A percentile compares a stretch with the other conserved stretches of the same genome.
These are phyloP conservation scores for Cynopterus brachyotis DNA, from an alignment of 2,113 vertebrate genomes.

Conservation along the genomic window DNA sequence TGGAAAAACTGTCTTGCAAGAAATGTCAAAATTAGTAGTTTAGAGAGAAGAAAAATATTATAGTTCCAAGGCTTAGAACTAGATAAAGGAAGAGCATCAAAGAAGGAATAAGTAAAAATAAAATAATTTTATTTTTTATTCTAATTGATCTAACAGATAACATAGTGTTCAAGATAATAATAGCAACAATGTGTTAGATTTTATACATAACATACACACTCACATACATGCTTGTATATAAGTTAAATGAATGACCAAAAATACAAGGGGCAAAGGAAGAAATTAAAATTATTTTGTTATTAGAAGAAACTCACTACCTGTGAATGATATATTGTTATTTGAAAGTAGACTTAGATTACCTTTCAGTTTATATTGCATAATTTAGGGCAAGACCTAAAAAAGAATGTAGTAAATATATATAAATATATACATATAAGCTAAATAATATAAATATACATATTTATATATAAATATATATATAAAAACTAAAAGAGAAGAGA, in stretches of 20 bases:
- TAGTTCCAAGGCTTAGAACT: not conserved
- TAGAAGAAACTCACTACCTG: not conserved
- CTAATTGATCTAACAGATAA: not conserved
- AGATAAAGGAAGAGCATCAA: not conserved
- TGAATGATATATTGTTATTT: not conserved
- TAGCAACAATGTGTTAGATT: not conserved
- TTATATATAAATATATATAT: too few species aligned
- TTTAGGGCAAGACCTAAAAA: not conserved
- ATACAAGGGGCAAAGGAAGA: not conserved
- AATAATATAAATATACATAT: too few species aligned
- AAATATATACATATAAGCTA: too few species aligned
- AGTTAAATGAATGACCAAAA: not conserved
- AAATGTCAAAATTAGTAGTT: not conserved
- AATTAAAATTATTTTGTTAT: not conserved
- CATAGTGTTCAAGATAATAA: not conserved
- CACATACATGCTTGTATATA: not conserved
- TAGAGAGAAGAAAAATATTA: not conserved
- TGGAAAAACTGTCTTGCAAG: not conserved
- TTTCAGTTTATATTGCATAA: not conserved
- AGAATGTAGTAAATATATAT: too few species aligned
- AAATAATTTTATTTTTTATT: constrained; percentile 3
- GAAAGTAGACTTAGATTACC: not conserved
- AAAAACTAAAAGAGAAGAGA: not conserved
- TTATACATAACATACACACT: not conserved
- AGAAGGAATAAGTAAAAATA: not conserved